phyloP scores from a whole-genome alignment of 2,888 invertebrate genomes.

The Eledona agricola region DNA sequence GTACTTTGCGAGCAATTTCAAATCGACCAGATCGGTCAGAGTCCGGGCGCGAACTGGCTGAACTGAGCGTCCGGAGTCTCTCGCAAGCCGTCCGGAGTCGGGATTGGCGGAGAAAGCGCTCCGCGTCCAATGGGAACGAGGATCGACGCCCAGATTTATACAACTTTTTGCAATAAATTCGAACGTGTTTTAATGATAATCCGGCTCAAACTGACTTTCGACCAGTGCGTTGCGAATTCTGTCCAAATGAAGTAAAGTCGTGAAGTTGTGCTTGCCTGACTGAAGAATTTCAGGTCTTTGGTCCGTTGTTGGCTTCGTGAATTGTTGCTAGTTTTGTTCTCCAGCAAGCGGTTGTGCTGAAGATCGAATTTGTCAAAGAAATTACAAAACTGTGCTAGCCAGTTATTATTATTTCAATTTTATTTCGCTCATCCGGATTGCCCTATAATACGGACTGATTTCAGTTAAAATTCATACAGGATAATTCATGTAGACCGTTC shows the following conservation, averaged over 20 bases:
- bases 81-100: slow-evolving; percentile 42
- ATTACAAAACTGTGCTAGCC: too few species aligned
- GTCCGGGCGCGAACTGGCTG: slow-evolving; percentile 47
- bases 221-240: slow-evolving; percentile 4
- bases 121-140: slow-evolving; percentile 53
- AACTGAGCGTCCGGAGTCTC: slow-evolving; percentile 34
- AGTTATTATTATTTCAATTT: too few species aligned
- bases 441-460: too few species aligned
- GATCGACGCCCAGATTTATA: slow-evolving; percentile 53
- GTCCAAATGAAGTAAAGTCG: slow-evolving; percentile 10
- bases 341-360: too few species aligned
- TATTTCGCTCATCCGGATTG: too few species aligned
- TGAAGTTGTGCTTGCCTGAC: too few species aligned
- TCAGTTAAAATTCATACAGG: too few species aligned
- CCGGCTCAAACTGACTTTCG: slow-evolving; percentile 1
- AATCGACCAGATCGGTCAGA: slow-evolving; percentile 29
- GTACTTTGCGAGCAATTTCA: slow-evolving; percentile 26
- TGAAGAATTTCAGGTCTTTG: too few species aligned
- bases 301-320: too few species aligned
- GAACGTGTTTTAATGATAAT: slow-evolving; percentile 16
- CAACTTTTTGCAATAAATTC: slow-evolving; percentile 14
- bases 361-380: too few species aligned
- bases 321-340: too few species aligned
- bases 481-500: too few species aligned
- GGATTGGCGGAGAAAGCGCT: slow-evolving; percentile 54